phyloP scores from a whole-genome alignment of 92 coral and sea anemone species.

The Pocillopora grandis region DNA sequence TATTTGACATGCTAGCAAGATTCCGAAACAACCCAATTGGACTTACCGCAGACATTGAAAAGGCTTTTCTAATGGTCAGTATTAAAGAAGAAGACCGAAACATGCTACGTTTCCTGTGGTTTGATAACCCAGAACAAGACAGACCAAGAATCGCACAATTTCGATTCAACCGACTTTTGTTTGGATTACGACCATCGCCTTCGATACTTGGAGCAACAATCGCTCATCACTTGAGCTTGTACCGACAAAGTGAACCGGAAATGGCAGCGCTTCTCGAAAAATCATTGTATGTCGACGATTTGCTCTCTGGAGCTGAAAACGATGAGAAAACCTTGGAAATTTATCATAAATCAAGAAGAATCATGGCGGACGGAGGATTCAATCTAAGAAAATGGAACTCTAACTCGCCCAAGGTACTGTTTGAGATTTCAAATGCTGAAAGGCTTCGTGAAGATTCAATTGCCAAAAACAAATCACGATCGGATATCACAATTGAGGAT shows the following conservation, averaged over 20 bases:
- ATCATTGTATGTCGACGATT: slow-evolving; percentile 55
- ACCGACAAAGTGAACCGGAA: slow-evolving; percentile 52
- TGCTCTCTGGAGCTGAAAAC: slow-evolving; percentile 49
- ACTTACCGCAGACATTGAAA: slow-evolving; percentile 52
- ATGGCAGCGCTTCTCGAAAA: slow-evolving; percentile 37
- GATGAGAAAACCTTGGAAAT: slow-evolving; percentile 40
- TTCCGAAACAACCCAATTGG: slow-evolving; percentile 30
- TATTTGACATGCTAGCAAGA: slow-evolving; percentile 44
- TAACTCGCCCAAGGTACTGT: slow-evolving; percentile 25
- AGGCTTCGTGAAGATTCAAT: slow-evolving; percentile 8
- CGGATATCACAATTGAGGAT: slow-evolving; percentile 31
- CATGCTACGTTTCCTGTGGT: slow-evolving; percentile 64
- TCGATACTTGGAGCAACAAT: slow-evolving; percentile 68
- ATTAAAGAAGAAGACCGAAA: slow-evolving; percentile 50
- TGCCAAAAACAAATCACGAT: not conserved
- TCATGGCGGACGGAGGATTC: slow-evolving; percentile 53
- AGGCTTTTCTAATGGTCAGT: slow-evolving; percentile 54
- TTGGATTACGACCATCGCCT: slow-evolving; percentile 60
- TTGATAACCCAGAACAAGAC: slow-evolving; percentile 24
- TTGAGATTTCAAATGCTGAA: slow-evolving; percentile 19
- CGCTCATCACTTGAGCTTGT: slow-evolving; percentile 39
- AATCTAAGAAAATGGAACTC: slow-evolving; percentile 71
- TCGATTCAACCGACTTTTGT: slow-evolving; percentile 57
- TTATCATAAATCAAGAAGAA: slow-evolving; percentile 32
- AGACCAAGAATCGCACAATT: slow-evolving; percentile 30